Base-by-base conservation (phyloP, 2,113 vertebrate genomes). In the Aptenodytes patagonicus region DNA sequence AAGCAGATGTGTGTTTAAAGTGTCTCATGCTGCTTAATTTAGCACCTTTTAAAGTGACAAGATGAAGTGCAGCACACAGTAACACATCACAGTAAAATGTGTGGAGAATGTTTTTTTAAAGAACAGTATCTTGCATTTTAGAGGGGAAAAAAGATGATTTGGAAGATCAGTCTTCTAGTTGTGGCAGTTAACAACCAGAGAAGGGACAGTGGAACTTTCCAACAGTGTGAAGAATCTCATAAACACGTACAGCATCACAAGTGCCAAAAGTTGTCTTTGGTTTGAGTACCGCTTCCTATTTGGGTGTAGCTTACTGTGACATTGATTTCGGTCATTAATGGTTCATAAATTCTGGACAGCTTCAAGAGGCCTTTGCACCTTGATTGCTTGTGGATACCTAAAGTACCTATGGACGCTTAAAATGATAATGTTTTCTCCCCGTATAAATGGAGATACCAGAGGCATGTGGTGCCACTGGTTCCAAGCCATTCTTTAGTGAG, bases 11-110 rank as follows among this genome's bases (percentile, higher is more conserved):
- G 83, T 87, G 31, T 47, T 89, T 78, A 62, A 94, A 92, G 77
- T 84, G 60, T 73, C 69, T 96, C 64, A 47, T 4, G 9, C 60
- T 93, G 83, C 72, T 96, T 94, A 75, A 77, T 94, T 96, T 97
- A 95, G 77, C 65, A 64, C 38, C 65, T 95, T 93, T 77, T 78
- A 71, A 77, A 91, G 80, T 89, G 93, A 71, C 32, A 87, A 81
- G 77, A 70, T 87, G 80, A 71, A 92, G 64, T 77, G 55, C 55
- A 81, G 79, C 79, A 70, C 44, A 38, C 8, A 2, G 83, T 83
- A 86, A 60, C 68, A 49, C 34, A 64, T 89, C 38, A 20, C 86
- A 71, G 64, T 81, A 60, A 93, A 83, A 93, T 47, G 22, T 31
- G 38, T 62, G 79, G 62, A 89, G 21, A 52, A 40, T 62, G 21